Conservation (phyloP, 2,888 invertebrate genomes). For the Schrankia costaestrigalis region DNA sequence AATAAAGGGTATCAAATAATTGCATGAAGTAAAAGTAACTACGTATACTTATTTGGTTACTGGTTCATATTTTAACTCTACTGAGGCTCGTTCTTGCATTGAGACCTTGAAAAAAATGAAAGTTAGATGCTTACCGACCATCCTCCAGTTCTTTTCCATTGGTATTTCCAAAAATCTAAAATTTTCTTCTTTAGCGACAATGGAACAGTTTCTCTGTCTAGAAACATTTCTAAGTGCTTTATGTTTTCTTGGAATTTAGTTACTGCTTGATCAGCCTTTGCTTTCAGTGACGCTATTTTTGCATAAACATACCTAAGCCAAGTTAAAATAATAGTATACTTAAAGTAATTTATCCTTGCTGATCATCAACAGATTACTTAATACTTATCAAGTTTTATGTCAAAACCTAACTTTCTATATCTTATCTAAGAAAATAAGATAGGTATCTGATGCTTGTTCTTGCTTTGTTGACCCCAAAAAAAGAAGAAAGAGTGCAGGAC, state of each 20-base stretch:
- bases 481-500: no score
- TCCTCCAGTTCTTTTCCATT: conserved; percentile 75
- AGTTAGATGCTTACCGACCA: conserved; percentile 62
- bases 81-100: neutral
- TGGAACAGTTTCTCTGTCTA: conserved; percentile 66
- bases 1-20: neutral
- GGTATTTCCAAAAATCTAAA: conserved; percentile 72
- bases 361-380: no score
- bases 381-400: no score
- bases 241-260: conserved; percentile 71
- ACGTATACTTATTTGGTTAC: neutral
- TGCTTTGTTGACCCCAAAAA: no score
- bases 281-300: conserved; percentile 70
- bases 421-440: no score
- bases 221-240: conserved; percentile 67
- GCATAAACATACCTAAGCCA: conserved; percentile 66
- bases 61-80: neutral
- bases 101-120: neutral
- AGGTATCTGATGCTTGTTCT: no score
- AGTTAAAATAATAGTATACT: no score
- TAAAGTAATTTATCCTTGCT: no score
- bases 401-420: no score
- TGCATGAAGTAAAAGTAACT: no score
- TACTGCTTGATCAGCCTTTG: conserved; percentile 68
- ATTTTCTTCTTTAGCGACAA: conserved; percentile 54